Conservation (phyloP, 2,113 vertebrate genomes). For the Hippocampus barbouri region DNA sequence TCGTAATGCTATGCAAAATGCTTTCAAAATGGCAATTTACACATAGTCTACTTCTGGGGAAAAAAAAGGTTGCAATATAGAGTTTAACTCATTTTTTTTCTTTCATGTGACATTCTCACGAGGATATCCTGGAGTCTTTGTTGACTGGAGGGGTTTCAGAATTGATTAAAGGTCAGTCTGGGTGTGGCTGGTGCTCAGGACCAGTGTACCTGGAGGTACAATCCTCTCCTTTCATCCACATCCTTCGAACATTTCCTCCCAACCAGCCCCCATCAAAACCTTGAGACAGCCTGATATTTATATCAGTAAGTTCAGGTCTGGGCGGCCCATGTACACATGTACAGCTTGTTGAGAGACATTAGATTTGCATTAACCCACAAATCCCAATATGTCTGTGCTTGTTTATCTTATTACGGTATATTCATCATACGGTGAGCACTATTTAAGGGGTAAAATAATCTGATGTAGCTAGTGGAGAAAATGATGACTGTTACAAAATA, state of each 20-base stretch:
- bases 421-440: too few species aligned
- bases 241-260: constrained; percentile 45
- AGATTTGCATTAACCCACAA: constrained; percentile 12
- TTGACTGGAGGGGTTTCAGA: constrained; percentile 51
- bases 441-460: too few species aligned
- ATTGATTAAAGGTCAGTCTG: constrained; percentile 65
- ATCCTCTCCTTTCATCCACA: constrained; percentile 63
- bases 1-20: not conserved
- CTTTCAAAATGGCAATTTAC: not conserved
- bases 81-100: not conserved
- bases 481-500: too few species aligned
- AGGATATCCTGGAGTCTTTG: not conserved
- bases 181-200: constrained; percentile 41
- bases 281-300: constrained; percentile 31
- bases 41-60: not conserved
- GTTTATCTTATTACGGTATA: too few species aligned
- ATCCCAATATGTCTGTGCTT: not conserved
- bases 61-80: not conserved
- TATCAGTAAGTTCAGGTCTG: constrained; percentile 22
- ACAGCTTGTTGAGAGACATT: constrained; percentile 11
- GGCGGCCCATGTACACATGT: constrained; percentile 10
- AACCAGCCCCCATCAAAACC: constrained; percentile 7
- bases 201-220: constrained; percentile 51
- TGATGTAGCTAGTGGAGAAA: too few species aligned
- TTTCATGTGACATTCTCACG: not conserved